Conservation (phyloP, 2,888 invertebrate genomes). For the Thecocarcelia acutangulata region DNA sequence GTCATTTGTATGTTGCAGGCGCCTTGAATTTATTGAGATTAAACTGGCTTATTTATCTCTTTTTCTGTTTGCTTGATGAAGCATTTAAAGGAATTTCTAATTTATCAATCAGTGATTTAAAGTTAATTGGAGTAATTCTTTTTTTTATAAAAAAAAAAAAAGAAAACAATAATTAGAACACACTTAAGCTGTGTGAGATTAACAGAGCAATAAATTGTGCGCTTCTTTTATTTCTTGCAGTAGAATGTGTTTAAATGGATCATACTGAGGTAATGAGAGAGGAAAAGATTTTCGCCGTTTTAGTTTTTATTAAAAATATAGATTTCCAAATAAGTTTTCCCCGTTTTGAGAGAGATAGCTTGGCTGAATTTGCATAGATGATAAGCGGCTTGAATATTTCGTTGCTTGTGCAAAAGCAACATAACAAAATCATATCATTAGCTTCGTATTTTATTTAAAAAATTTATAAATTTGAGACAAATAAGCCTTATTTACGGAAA, state of each 20-base stretch:
- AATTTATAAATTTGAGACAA: no score
- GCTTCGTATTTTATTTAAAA: no score
- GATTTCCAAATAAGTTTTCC: background rate
- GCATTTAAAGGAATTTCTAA: conserved; percentile 51
- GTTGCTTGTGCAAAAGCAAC: no score
- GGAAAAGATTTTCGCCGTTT: no score
- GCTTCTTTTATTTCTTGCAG: background rate
- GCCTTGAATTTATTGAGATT: conserved; percentile 37
- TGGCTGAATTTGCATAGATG: no score
- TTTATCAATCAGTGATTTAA: conserved; percentile 49
- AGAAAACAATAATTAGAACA: conserved; percentile 30
- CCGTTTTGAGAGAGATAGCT: background rate
- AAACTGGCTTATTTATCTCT: background rate
- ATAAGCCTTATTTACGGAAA: no score
- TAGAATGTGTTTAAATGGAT: no score
- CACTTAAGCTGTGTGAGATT: conserved; percentile 10
- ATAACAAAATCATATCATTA: no score
- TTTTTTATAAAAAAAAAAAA: background rate
- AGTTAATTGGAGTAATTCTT: conserved; percentile 56
- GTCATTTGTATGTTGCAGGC: conserved; percentile 45
- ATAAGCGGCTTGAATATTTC: no score
- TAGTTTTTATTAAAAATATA: no score
- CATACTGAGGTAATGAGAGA: no score
- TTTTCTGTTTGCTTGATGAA: conserved; percentile 16
- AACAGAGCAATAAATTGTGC: conserved; percentile 27